Conservation (phyloP, 2,888 invertebrate species). For the Diachrysia chrysitis region DNA sequence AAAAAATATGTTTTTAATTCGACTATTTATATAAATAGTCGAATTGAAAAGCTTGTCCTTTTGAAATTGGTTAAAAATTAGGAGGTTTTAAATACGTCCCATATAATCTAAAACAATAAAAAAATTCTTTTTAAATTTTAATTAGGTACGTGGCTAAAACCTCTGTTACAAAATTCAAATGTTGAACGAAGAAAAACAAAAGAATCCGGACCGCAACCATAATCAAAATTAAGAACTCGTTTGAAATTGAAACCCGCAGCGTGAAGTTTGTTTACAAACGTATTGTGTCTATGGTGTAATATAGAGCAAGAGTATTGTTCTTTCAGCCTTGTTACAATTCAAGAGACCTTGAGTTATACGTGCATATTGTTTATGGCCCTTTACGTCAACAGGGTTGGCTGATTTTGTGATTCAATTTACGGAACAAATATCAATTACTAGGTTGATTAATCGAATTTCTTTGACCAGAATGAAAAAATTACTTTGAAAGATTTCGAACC, state of each 20-base stretch:
- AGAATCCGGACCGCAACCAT: neutral
- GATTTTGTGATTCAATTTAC: too few relatives aligned
- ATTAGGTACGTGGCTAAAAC: too few relatives aligned
- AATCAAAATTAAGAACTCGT: slow-evolving; percentile 16
- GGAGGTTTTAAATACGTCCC: too few relatives aligned
- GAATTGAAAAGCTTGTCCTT: too few relatives aligned
- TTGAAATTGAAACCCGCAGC: slow-evolving; percentile 12
- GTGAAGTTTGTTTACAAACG: slow-evolving; percentile 21
- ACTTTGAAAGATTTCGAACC: too few relatives aligned
- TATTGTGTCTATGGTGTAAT: slow-evolving; percentile 14
- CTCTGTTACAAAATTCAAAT: too few relatives aligned
- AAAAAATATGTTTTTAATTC: too few relatives aligned
- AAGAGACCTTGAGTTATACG: slow-evolving; percentile 17
- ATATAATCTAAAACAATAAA: too few relatives aligned
- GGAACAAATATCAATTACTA: neutral
- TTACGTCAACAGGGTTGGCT: neutral
- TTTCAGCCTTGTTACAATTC: slow-evolving; percentile 28
- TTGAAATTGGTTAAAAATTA: too few relatives aligned
- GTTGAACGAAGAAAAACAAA: slow-evolving; percentile 2
- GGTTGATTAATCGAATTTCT: neutral
- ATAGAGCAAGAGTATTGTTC: slow-evolving; percentile 5
- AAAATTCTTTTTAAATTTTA: too few relatives aligned
- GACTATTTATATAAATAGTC: too few relatives aligned
- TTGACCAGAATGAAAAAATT: too few relatives aligned
- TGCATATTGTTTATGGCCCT: slow-evolving; percentile 11